Evolutionary conservation across 2,113 vertebrate species (phyloP), one percentile per base, ranked within the genome.

Genomic region (Ivindomyrus marchei): DNA sequence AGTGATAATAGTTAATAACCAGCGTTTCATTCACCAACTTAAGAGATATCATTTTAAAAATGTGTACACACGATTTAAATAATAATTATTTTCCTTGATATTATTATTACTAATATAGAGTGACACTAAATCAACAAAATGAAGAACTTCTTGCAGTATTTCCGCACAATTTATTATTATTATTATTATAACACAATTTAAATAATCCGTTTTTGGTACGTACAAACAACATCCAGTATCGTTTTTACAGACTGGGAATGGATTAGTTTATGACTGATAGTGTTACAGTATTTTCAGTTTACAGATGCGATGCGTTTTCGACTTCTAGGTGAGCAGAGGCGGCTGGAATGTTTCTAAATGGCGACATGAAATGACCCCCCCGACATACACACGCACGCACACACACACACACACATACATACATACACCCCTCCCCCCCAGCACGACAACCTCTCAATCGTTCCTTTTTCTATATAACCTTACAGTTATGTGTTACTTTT

Each of bases 281-380:
- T 66, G n/a, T 66, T 9, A 27, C 15, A 66, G 58, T 52, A 45
- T 88, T 58, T 74, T 56, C 52, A 90, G 84, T 70, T 85, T 45
- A 84, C 42, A 56, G 19, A 10, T 86, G 52, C 53, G 42, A 85
- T 87, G 88, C 91, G 89, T 92, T 90, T 89, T 58, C 66, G 52
- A 77, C 93, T 94, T 90, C 88, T 58, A 50, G 52, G 66, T 93
- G 94, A 92, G 91, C 94, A 92, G 94, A 93, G 93, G 93, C 93
- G 94, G 92, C 93, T 95, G 95, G 96, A 95, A 96, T 93, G 93
- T 94, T 94, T 95, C 93, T 92, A 93, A 93, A 95, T 94, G 96
- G 94, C 93, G 94, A 94, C 95, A 95, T 95, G 94, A 39, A 39
- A 39, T 39, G 36, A 39, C 36, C 36, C 36, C 36, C 36, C 36